These are phyloP conservation scores for Cyclargus thomasi DNA, from an alignment of 1,140 invertebrate species.

Conservation along the genomic window DNA sequence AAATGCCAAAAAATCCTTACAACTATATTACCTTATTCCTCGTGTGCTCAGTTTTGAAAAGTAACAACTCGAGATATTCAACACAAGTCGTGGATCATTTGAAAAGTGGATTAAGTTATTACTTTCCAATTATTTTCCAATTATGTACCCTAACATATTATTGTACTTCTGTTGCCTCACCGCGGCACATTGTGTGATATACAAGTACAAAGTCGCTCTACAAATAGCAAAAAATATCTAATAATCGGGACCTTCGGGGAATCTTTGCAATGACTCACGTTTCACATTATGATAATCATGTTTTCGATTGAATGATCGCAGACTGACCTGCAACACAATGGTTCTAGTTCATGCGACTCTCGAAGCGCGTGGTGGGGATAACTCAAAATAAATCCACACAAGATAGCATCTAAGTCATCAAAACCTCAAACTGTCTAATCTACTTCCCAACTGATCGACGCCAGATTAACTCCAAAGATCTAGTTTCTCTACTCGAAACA, in stretches of 20 bases:
- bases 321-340: background rate
- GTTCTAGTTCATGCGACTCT: conserved; percentile 1
- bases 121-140: conserved; percentile 1
- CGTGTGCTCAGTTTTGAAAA: conserved; percentile 22
- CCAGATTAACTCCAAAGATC: conserved; percentile 7
- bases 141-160: background rate
- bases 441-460: conserved; percentile 11
- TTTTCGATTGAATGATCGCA: background rate
- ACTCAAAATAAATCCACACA: conserved; percentile 15
- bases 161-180: background rate
- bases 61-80: conserved; percentile 5
- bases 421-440: background rate
- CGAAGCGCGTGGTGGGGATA: background rate
- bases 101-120: conserved; percentile 8
- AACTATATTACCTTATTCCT: conserved; percentile 30
- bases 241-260: conserved; percentile 1
- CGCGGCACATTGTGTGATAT: background rate
- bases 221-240: conserved; percentile 12
- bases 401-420: conserved; percentile 8
- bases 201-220: conserved; percentile 4
- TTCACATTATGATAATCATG: background rate
- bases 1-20: conserved; percentile 30
- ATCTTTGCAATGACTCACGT: background rate
- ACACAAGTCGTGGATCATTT: background rate
- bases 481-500: conserved; percentile 37